Conservation (phyloP, 1,140 invertebrate species). For the Aporrectodea caliginosa region DNA sequence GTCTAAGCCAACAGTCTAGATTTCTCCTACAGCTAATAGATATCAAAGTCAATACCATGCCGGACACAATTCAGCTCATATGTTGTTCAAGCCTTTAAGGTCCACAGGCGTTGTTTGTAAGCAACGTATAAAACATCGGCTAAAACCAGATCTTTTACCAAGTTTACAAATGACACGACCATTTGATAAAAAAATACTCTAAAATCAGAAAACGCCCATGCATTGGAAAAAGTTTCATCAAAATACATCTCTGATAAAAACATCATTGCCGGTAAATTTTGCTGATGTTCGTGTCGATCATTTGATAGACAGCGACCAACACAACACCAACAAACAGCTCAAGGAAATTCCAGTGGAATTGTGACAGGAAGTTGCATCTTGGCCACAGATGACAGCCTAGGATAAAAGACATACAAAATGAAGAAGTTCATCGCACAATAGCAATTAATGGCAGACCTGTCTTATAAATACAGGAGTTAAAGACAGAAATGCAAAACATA, state of each 20-base stretch:
- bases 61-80: no score
- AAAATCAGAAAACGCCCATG: background rate
- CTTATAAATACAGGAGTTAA: background rate
- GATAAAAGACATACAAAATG: background rate
- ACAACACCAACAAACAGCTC: background rate
- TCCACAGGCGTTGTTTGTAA: no score
- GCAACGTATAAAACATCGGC: no score
- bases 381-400: background rate
- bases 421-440: no score
- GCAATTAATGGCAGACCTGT: no score
- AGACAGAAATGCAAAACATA: background rate
- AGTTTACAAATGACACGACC: background rate
- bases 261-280: background rate
- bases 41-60: no score
- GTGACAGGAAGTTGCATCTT: background rate
- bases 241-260: background rate
- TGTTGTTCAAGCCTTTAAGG: no score
- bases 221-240: background rate
- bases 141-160: background rate
- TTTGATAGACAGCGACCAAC: background rate
- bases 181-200: background rate
- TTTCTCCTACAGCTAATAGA: no score
- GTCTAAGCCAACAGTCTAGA: no score
- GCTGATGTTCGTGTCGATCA: no score
- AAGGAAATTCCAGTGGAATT: background rate